Evolutionary conservation across 2,113 vertebrate genomes (phyloP), one percentile per base, ranked within the genome.

Genomic region (Nannobrachium achirus): DNA sequence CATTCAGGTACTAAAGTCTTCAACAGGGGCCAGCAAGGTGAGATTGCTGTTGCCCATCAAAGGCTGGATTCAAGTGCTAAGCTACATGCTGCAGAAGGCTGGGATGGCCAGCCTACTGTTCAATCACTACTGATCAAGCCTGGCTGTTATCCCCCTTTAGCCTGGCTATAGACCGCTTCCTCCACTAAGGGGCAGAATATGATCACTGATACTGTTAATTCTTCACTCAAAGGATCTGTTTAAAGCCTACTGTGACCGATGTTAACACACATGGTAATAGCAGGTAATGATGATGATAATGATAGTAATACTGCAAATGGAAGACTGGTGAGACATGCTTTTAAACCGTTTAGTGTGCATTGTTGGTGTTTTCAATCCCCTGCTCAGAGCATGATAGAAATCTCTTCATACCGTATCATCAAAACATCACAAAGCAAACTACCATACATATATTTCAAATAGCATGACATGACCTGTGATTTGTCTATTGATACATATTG

Each of bases 131-230:
- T 62, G 53, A 61, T 69, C n/a, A 66, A 57, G 39, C 53, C 63
- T 50, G 8, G 20, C 18, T 33, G 57, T 71, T 73, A 19, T 73
- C 20, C 49, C 4, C 3, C 8, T 16, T 39, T 42, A 41, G 62
- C 11, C 6, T 0, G 70, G 82, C 64, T 84, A 77, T 89, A 69
- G 62, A 79, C 19, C 10, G 0, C 56, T 77, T 83, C 80, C 72
- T 83, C 90, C 93, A 93, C 93, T 91, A 87, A 92, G 91, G 91
- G 93, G 92, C 93, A 92, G 84, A 85, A 86, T 90, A 80, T 86
- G 89, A 91, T 88, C 88, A 91, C 82, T 89, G 75, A 89, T 91
- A 4, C 59, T 58, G 25, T 65, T 71, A 56, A 63, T 25, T 38
- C 52, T 45, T 61, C 9, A 16, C 59, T 73, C 49, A 18, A n/a